Evolutionary conservation across 2,797 vertebrate species (phyloP).

Genomic region (Premnoplex brunnescens): DNA sequence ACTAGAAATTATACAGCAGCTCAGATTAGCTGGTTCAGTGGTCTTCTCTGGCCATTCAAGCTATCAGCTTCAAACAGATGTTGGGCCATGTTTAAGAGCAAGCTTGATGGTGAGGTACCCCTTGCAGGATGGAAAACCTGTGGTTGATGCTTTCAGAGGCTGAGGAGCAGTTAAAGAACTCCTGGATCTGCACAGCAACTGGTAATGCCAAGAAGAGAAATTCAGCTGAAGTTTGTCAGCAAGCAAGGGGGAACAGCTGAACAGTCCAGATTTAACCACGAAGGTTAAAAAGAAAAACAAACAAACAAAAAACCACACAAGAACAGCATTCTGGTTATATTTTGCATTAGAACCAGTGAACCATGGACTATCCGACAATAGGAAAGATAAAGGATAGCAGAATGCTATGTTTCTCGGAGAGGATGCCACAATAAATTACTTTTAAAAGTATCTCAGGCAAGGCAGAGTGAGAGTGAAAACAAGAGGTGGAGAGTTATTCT

Average conservation of each 20-base stretch:
- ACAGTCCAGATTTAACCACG: neutral
- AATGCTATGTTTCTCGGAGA: neutral
- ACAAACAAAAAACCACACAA: neutral
- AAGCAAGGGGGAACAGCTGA: neutral
- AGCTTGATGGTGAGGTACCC: accelerated
- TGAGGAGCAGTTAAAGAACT: neutral
- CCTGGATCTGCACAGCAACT: neutral
- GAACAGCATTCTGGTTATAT: accelerated
- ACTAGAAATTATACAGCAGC: neutral
- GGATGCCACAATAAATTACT: neutral
- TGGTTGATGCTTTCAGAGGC: neutral
- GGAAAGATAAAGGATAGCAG: neutral
- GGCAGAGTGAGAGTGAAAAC: neutral
- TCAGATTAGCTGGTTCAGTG: neutral
- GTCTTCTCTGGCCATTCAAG: neutral
- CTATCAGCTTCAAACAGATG: neutral
- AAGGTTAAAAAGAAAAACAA: neutral
- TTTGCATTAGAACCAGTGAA: neutral
- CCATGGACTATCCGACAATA: neutral
- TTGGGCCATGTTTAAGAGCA: neutral
- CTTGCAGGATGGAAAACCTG: neutral
- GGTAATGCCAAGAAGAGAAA: neutral
- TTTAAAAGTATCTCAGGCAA: neutral
- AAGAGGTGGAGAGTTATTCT: neutral
- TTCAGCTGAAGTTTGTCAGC: neutral